Evolutionary conservation across 2,113 vertebrate species (phyloP).

Genomic region (Theropithecus gelada): DNA sequence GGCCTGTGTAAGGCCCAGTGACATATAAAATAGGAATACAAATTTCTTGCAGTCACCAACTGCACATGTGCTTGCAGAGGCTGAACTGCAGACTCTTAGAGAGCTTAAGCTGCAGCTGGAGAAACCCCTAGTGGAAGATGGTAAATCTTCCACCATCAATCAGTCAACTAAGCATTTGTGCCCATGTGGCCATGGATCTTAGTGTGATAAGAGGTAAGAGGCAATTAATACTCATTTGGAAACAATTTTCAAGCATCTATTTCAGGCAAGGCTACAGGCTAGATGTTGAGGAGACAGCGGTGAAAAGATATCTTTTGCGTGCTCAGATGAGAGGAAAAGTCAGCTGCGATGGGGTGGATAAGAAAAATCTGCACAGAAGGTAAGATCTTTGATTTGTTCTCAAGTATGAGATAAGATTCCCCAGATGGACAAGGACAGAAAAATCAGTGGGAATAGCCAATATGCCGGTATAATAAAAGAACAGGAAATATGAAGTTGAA

Average conservation of each 20-base stretch:
- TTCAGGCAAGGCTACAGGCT: not conserved
- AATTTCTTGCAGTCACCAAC: not conserved
- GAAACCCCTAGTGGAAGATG: not conserved
- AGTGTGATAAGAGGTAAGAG: not conserved
- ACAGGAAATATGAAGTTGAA: not conserved
- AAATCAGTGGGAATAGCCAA: not conserved
- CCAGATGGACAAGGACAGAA: not conserved
- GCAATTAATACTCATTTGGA: not conserved
- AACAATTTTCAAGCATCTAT: not conserved
- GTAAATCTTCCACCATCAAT: not conserved
- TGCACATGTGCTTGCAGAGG: not conserved
- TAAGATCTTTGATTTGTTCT: not conserved
- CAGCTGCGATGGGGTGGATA: fast-evolving
- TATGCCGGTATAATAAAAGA: not conserved
- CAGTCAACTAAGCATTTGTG: not conserved
- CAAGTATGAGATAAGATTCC: not conserved
- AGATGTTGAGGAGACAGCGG: not conserved
- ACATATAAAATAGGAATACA: not conserved
- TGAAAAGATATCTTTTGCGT: not conserved
- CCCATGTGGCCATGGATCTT: not conserved
- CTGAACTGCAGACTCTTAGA: not conserved
- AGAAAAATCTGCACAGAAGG: not conserved
- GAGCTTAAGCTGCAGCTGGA: not conserved
- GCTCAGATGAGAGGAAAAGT: not conserved
- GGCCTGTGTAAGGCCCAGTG: not conserved